phyloP scores from a whole-genome alignment of 2,797 vertebrate genomes.

The Paguma larvata region DNA sequence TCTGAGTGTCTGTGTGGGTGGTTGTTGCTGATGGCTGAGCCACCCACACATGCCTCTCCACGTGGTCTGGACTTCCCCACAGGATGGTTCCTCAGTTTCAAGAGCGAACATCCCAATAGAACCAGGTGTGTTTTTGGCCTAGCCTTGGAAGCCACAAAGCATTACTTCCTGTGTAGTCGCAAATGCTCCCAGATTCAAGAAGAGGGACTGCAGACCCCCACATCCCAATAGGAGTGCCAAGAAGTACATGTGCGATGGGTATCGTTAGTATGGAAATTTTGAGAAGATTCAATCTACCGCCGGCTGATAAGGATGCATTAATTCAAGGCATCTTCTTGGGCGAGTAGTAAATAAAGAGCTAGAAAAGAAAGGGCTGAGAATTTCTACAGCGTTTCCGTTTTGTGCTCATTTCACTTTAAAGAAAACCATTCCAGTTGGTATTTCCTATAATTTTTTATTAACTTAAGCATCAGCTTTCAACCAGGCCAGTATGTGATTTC shows the following conservation, averaged over 20 bases:
- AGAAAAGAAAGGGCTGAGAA: not conserved
- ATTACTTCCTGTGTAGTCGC: not conserved
- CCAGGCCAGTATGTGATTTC: not conserved
- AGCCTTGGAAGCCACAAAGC: not conserved
- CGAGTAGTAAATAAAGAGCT: not conserved
- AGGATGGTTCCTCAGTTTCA: not conserved
- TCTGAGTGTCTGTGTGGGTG: not conserved
- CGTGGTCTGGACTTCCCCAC: not conserved
- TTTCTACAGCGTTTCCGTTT: not conserved
- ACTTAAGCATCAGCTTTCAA: not conserved
- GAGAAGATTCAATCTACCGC: not conserved
- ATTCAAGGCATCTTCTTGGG: not conserved
- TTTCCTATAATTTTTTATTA: not conserved
- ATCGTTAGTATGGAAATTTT: not conserved
- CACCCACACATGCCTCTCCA: not conserved
- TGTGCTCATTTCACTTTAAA: conserved; percentile 26
- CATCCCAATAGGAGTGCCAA: not conserved
- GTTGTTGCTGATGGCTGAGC: not conserved
- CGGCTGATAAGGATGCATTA: not conserved
- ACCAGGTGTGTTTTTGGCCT: not conserved
- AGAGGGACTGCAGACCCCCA: not conserved
- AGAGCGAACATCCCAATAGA: not conserved
- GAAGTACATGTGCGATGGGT: not conserved
- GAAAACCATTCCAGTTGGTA: not conserved
- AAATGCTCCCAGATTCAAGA: not conserved